phyloP scores from a whole-genome alignment of 37 sponge, comb jelly and placozoan species.

The Cliona cf. orientalis region DNA sequence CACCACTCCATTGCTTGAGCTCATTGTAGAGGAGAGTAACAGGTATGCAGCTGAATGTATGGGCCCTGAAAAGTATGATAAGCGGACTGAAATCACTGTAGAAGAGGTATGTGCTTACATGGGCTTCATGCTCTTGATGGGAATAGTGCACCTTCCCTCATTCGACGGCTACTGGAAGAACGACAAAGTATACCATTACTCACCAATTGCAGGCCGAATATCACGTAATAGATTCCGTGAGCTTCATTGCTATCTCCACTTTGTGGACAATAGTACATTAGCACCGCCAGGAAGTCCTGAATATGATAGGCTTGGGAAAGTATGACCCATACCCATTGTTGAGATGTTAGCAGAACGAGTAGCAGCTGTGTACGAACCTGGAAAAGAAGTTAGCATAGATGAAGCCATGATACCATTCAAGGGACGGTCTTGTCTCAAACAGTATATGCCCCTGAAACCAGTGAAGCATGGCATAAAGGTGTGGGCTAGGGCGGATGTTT shows the following conservation, averaged over 20 bases:
- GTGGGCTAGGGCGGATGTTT: no score
- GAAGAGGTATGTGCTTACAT: slow-evolving; percentile 1
- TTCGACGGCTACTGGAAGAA: slow-evolving; percentile 1
- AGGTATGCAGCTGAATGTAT: slow-evolving; percentile 3
- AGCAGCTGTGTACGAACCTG: neutral
- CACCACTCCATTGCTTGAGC: neutral
- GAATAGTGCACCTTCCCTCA: no score
- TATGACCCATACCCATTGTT: slow-evolving; percentile 15
- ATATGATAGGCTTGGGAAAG: slow-evolving; percentile 25
- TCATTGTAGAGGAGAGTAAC: slow-evolving; percentile 6
- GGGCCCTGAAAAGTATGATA: neutral
- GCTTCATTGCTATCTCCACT: slow-evolving; percentile 5
- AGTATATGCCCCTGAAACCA: no score
- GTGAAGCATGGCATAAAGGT: no score
- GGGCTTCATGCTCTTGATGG: no score
- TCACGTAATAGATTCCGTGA: slow-evolving; percentile 3
- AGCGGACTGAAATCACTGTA: neutral
- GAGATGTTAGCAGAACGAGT: neutral
- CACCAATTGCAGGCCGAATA: neutral
- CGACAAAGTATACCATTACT: neutral
- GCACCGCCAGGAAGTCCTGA: slow-evolving; percentile 12
- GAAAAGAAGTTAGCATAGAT: neutral
- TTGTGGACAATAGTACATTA: neutral
- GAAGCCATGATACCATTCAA: no score
- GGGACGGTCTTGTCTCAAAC: no score